Evolutionary conservation across 2,797 vertebrate genomes (phyloP).

Genomic region (Myoxocephalus aenaeus): DNA sequence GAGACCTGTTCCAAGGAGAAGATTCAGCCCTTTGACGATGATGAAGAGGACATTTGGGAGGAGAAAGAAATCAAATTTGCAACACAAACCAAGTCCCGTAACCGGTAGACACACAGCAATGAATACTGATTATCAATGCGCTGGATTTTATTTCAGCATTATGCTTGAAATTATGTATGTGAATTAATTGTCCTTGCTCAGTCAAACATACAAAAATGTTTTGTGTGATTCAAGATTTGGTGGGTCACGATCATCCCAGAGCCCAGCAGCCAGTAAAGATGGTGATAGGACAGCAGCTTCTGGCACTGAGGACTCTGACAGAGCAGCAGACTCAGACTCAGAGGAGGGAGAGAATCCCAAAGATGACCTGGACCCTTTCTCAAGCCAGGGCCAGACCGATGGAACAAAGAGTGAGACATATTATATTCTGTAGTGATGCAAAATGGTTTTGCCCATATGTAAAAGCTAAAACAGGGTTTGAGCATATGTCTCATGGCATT

Average conservation of each 20-base stretch:
- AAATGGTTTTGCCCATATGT: neutral
- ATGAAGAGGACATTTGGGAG: constrained; percentile 96
- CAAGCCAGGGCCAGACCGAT: constrained; percentile 53
- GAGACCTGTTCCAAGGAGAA: constrained; percentile 92
- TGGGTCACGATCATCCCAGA: constrained; percentile 80
- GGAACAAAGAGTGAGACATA: constrained; percentile 64
- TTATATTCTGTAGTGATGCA: neutral
- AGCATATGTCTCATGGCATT: constrained; percentile 15
- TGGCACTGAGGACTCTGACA: constrained; percentile 58
- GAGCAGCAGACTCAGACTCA: constrained; percentile 73
- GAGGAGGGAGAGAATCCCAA: constrained; percentile 78
- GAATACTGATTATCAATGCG: neutral
- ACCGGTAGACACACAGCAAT: constrained; percentile 82
- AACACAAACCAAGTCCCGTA: constrained; percentile 87
- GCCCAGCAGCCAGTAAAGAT: constrained; percentile 75
- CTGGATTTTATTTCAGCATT: neutral
- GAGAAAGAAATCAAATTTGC: constrained; percentile 90
- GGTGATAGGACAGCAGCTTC: constrained; percentile 59
- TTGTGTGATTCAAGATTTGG: constrained; percentile 85
- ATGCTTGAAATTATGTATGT: neutral
- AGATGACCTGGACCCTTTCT: constrained; percentile 72
- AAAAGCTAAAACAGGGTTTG: constrained; percentile 8
- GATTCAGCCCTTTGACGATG: constrained; percentile 93
- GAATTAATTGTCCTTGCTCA: neutral
- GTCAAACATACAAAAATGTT: neutral